Evolutionary conservation across 1,140 invertebrate genomes (phyloP), one percentile per base, ranked within the genome.

Genomic region (Gonatopus flavifemur): DNA sequence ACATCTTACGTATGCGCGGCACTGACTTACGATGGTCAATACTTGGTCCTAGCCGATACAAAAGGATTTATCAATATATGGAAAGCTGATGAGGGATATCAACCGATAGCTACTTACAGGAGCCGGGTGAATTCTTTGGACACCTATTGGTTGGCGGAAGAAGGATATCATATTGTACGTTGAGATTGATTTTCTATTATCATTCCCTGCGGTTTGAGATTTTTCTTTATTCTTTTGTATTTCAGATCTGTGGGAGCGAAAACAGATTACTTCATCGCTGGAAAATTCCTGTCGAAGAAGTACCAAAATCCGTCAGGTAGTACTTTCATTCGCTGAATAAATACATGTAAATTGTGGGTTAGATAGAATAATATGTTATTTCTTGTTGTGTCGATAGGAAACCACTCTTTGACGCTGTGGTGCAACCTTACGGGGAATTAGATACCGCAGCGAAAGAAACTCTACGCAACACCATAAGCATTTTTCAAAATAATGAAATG

Each of bases 21-120:
- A 8, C 51, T 77, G n/a, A 78, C 76, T 8, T 65, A 75, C 22
- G 74, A 78, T 47, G 62, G 66, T 10, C 49, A 68, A 20, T 76
- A 69, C 41, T 49, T 79, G 20, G 66, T 78, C 40, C 55, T 69
- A 16, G 69, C 64, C 12, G 71, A 76, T 51, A 69, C 72, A 0
- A 55, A 53, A 21, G 68, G 72, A 30, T 68, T 60, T 16, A 64
- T 78, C 19, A 70, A 64, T 18, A 58, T 78, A 10, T 67, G 62
- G 49, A 56, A 67, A 35, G 36, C 56, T 4, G 43, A 55, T 31
- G 48, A 38, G 42, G 57, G 56, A 43, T 57, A 55, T 43, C 50
- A 71, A 20, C 41, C 51, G 4, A 32, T 74, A 13, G 66, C 67
- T 4, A 62, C 52, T 30, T 76, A 69, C 16, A 72, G 70, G 52